Base-by-base conservation (phyloP, 2,888 invertebrate genomes). In the Linyphia triangularis region DNA sequence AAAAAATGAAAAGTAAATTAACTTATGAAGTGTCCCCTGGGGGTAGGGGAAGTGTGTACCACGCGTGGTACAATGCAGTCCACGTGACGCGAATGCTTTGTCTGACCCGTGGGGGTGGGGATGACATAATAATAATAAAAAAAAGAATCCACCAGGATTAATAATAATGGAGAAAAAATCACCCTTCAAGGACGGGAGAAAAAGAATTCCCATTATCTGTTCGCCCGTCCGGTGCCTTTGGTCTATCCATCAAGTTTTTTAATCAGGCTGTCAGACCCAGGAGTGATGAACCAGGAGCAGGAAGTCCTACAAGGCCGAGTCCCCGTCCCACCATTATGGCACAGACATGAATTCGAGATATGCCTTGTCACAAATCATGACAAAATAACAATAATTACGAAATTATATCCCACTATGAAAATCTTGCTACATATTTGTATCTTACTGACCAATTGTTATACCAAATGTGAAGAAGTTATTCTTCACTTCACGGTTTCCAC, bases 91-190 rank as follows among this genome's bases (percentile, higher is more conserved):
- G 43, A 40, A 37, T 33, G 81, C 75, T 75, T 73, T 73, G 70
- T 73, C 73, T 33, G 65, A 33, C 19, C 33, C 85, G 69, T 22
- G 40, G 57, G 78, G 85, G 77, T 24, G 72, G 37, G 43, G 59
- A 24, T 7, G 22, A n/a, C 19, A 4, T 24, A 16, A 61, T 51
- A 63, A 33, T 16, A 9, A 51, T n/a, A 59, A 59, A 78, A 85
- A 85, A 85, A 84, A 65, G 24, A 59, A 24, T 22, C 26, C 30
- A n/a, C n/a, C 30, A 16, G 63, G 84, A 86, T 86, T 86, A 86
- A 79, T 86, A 86, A 86, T 86, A 86, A 86, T 86, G 81, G 81
- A 86, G 78, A 86, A 86, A 86, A 86, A 86, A 86, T 73, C 72
- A 28, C 63, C 63, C 81, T 86, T 86, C 51, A 81, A 86, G 81